Evolutionary conservation across 2,113 vertebrate genomes (phyloP), one percentile per base, ranked within the genome.

Genomic region (Perca fluviatilis): DNA sequence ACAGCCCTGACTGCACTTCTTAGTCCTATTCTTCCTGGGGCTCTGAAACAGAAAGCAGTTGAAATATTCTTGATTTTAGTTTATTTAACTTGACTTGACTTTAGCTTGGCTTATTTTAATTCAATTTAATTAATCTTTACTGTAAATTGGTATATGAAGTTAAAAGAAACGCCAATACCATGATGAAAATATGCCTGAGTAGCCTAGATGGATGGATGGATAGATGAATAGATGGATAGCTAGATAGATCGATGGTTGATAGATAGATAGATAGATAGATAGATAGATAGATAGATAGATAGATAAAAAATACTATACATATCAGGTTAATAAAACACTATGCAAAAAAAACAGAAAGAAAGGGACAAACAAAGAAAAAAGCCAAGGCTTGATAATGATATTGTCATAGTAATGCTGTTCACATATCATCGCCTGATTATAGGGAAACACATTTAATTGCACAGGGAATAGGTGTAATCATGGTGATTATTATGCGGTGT

Each of bases 21-120:
- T 74, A 95, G 93, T 74, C 95, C 92, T 68, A 90, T 95, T 67
- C 89, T 96, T 87, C 93, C 95, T 79, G 95, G 91, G 81, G 95
- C 92, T 88, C 98, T 99, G 94, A 76, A 91, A 90, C 92, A 92
- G 60, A 66, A 76, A 58, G 50, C 11, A 25, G 89, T 16, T 77
- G 49, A 74, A 74, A 82, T 62, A 82, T 21, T 63, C 4, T 49
- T 74, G 23, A 79, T 54, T 77, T 74, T 15, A 77, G 36, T 25
- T 81, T 4, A 67, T 33, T 67, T 63, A 62, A 64, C 67, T 77
- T 57, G 36, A 47, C 43, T 49, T 74, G 5, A 23, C 19, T 46
- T 43, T 18, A 81, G 15, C 33, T 19, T 62, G 9, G 33, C n/a
- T 51, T 6, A 19, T 18, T 33, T 61, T n/a, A 16, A 21, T 19